Evolutionary conservation across 2,113 vertebrate species (phyloP).

Genomic region (Mobula hypostoma): DNA sequence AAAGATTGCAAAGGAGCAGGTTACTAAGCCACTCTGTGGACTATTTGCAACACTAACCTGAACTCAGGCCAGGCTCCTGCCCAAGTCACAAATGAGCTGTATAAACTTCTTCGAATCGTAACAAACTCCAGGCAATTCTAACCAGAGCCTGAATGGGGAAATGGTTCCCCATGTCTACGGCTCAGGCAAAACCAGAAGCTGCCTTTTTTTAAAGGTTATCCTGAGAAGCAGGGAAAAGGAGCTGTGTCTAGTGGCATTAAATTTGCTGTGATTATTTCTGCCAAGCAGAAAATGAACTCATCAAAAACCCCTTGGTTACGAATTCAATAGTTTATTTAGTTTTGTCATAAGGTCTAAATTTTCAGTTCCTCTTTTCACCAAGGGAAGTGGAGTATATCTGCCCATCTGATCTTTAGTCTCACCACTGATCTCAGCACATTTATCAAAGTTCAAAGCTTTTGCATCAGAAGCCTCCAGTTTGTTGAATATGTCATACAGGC

Average conservation of each 20-base stretch:
- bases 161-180: background rate
- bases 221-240: background rate
- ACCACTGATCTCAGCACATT: background rate
- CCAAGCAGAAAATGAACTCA: background rate
- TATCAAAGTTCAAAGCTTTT: background rate
- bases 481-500: background rate
- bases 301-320: background rate
- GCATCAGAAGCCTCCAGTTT: background rate
- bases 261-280: background rate
- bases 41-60: background rate
- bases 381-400: background rate
- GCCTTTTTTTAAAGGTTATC: background rate
- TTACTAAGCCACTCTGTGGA: background rate
- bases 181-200: background rate
- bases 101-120: background rate
- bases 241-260: background rate
- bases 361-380: background rate
- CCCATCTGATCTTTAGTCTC: background rate
- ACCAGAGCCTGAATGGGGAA: background rate
- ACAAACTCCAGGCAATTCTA: background rate
- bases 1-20: background rate
- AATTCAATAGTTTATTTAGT: background rate
- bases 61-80: background rate
- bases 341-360: background rate
- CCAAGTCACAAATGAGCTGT: background rate